A percentile compares a stretch with the other conserved stretches of the same genome.
These are phyloP conservation scores for Patella pellucida DNA, from an alignment of 2,888 invertebrate genomes.

Conservation along the genomic window DNA sequence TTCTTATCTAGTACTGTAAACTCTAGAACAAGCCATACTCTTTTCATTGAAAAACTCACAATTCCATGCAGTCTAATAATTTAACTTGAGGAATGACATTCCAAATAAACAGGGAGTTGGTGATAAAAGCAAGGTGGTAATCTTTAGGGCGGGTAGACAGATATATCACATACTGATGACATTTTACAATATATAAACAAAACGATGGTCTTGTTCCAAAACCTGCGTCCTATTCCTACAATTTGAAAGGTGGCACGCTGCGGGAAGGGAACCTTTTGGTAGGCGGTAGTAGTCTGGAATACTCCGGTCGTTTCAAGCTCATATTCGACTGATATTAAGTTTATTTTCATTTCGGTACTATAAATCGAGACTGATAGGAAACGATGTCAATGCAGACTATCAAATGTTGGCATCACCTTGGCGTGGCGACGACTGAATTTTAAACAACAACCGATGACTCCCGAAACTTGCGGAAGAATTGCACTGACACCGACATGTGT, in stretches of 20 bases:
- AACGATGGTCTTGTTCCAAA: not conserved
- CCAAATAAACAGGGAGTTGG: no score
- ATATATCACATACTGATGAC: slow-evolving; percentile 9
- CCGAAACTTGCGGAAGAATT: slow-evolving; percentile 1
- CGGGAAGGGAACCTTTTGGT: slow-evolving; percentile 10
- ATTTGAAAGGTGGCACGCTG: slow-evolving; percentile 11
- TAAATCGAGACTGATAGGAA: not conserved
- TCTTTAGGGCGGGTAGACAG: not conserved
- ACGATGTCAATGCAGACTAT: slow-evolving; percentile 6
- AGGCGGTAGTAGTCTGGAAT: no score
- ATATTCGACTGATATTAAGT: no score
- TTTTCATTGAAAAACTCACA: no score
- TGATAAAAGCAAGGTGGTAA: no score
- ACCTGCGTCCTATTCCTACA: slow-evolving; percentile 4
- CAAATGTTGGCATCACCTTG: slow-evolving; percentile 7
- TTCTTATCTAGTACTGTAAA: no score
- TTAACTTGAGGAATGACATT: no score
- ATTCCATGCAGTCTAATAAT: no score
- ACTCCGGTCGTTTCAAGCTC: no score
- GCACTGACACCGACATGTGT: slow-evolving; percentile 11
- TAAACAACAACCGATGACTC: slow-evolving; percentile 6
- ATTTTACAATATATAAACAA: slow-evolving; percentile 9
- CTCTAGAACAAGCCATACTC: no score
- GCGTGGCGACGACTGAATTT: slow-evolving; percentile 4
- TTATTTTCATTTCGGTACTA: no score